Evolutionary conservation across 2,888 invertebrate genomes (phyloP), one percentile per base, ranked within the genome.

Genomic region (Papilio elwesi): DNA sequence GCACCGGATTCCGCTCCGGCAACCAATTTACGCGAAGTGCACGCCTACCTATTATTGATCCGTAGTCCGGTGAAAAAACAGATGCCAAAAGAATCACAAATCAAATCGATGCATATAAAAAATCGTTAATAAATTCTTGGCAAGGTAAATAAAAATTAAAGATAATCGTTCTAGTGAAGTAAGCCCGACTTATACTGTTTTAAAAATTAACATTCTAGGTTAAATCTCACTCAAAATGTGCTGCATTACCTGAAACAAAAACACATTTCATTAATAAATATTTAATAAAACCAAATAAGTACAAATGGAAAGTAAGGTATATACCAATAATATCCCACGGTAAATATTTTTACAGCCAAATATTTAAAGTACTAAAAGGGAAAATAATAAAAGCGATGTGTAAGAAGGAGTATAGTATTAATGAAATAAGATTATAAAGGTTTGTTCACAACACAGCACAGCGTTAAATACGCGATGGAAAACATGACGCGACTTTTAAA

Each of bases 181-280:
- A 26, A 26, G 1, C 26, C 9, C n/a, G 6, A 62, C 10, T 15
- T 11, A 48, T 47, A n/a, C 15, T 8, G 10, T 13, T 63, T n/a
- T 49, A 13, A 12, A 26, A 49, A 26, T 12, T 48, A 16, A 26
- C 1, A 38, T 38, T 38, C 38, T n/a, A 59, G 38, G n/a, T n/a
- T 38, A n/a, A 3, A 13, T 38, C 36, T 59, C 8, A 59, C 8
- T 57, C 0, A 13, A 38, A 53, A 51, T 10, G 9, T 11, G 48
- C 66, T 49, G 49, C 12, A 15, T 71, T 71, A 71, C 71, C 71
- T 71, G 71, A 38, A 71, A 71, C 70, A 71, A 59, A 71, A 71
- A 67, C 6, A 67, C 6, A 52, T 15, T 36, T 64, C 4, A 52
- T 59, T 62, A 62, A 43, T 43, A 62, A 7, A 43, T 11, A 26